These are phyloP conservation scores for Sesamia nonagrioides DNA, from an alignment of 1,140 invertebrate species.

Conservation along the genomic window DNA sequence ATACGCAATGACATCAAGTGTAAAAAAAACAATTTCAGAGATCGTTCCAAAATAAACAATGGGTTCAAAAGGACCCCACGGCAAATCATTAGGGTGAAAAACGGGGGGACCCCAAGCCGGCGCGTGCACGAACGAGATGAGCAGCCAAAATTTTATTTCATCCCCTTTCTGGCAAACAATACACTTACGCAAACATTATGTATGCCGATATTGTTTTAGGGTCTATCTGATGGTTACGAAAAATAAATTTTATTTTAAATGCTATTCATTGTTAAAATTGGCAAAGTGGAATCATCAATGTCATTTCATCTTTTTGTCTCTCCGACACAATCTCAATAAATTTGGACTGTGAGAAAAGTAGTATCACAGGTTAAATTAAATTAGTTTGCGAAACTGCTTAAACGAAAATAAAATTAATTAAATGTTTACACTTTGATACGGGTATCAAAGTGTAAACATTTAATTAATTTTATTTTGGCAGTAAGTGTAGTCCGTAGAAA, in stretches of 20 bases:
- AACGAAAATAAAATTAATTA: no score
- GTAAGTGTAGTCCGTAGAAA: no score
- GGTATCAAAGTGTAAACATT: no score
- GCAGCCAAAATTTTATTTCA: constrained; percentile 60
- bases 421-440: no score
- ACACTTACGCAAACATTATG: constrained; percentile 52
- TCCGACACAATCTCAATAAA: no score
- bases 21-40: constrained; percentile 54
- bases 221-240: not conserved
- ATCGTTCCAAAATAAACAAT: constrained; percentile 63
- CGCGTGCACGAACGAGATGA: constrained; percentile 57
- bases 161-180: constrained; percentile 59
- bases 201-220: constrained; percentile 44
- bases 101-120: constrained; percentile 52
- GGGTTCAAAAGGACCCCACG: constrained; percentile 58
- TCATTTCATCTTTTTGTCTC: not conserved
- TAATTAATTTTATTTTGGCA: no score
- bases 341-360: no score
- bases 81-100: constrained; percentile 63
- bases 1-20: constrained; percentile 39
- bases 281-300: not conserved
- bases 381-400: no score
- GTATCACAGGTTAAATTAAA: no score
- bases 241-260: not conserved
- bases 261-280: not conserved